phyloP scores from a whole-genome alignment of 2,888 invertebrate genomes.

The Gasteruption jaculator region DNA sequence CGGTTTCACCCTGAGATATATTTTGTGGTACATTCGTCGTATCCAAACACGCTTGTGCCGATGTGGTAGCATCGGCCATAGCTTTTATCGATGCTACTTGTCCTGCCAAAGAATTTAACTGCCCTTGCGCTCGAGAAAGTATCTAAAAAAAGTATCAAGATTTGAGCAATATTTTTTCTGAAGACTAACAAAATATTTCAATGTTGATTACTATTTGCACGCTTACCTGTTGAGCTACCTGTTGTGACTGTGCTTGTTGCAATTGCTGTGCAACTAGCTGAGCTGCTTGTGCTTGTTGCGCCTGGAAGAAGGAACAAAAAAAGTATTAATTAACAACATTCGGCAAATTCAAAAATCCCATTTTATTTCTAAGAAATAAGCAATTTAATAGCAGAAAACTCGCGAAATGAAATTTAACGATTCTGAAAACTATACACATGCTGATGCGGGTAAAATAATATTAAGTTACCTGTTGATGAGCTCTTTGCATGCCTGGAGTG shows the following conservation, averaged over 20 bases:
- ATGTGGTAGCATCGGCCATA: constrained; percentile 37
- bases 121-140: constrained; percentile 45
- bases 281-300: constrained; percentile 42
- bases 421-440: constrained; percentile 4
- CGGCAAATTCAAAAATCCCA: too few relatives aligned
- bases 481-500: constrained; percentile 62
- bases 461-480: constrained; percentile 38
- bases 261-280: constrained; percentile 46
- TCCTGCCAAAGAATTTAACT: constrained; percentile 39
- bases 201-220: constrained; percentile 1
- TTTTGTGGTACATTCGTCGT: constrained; percentile 32
- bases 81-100: constrained; percentile 40
- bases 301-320: constrained; percentile 25
- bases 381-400: constrained; percentile 1
- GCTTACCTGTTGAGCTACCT: constrained; percentile 45
- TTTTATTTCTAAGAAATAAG: constrained; percentile 8
- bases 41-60: constrained; percentile 41
- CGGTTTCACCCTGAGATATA: constrained; percentile 30
- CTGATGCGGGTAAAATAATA: constrained; percentile 3
- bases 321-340: not conserved
- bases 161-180: not conserved
- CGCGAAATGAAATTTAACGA: not conserved
- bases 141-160: constrained; percentile 31
- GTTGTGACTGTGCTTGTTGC: constrained; percentile 47
- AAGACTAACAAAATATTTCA: not conserved